Percentiles rank a stretch among this genome's conserved stretches.
These are phyloP conservation scores for Drosophila peninsularis DNA, from an alignment of 2,888 invertebrate genomes.

Conservation along the genomic window DNA sequence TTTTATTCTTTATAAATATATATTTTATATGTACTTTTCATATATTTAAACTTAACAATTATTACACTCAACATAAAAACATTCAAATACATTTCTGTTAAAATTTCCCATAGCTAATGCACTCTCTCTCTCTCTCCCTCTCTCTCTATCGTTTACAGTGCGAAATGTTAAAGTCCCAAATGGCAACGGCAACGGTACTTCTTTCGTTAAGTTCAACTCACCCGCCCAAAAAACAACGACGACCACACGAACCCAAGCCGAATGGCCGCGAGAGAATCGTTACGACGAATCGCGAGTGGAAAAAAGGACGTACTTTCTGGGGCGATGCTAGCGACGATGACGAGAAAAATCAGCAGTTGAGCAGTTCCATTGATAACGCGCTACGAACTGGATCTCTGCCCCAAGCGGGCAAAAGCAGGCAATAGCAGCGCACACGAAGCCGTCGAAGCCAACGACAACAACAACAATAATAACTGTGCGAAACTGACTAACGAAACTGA, in stretches of 20 bases:
- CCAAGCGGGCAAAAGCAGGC: conserved; percentile 31
- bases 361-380: conserved; percentile 83
- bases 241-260: conserved; percentile 25
- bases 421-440: conserved; percentile 38
- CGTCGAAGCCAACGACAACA: conserved; percentile 35
- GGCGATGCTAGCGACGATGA: conserved; percentile 75
- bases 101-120: conserved; percentile 6
- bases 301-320: conserved; percentile 51
- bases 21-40: too few relatives aligned
- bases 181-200: background rate
- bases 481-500: conserved; percentile 3
- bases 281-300: conserved; percentile 27
- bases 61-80: too few relatives aligned
- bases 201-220: conserved; percentile 62
- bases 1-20: too few relatives aligned
- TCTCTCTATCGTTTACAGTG: background rate
- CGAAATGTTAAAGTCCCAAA: background rate
- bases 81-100: too few relatives aligned
- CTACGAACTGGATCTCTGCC: conserved; percentile 80
- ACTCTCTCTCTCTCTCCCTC: background rate
- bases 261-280: conserved; percentile 37
- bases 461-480: conserved; percentile 22
- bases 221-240: conserved; percentile 35
- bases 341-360: conserved; percentile 82
- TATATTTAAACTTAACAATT: too few relatives aligned